A percentile compares a stretch with the other conserved stretches of the same genome.
phyloP scores from a whole-genome alignment of 2,888 invertebrate species.

The Sericinus montela region DNA sequence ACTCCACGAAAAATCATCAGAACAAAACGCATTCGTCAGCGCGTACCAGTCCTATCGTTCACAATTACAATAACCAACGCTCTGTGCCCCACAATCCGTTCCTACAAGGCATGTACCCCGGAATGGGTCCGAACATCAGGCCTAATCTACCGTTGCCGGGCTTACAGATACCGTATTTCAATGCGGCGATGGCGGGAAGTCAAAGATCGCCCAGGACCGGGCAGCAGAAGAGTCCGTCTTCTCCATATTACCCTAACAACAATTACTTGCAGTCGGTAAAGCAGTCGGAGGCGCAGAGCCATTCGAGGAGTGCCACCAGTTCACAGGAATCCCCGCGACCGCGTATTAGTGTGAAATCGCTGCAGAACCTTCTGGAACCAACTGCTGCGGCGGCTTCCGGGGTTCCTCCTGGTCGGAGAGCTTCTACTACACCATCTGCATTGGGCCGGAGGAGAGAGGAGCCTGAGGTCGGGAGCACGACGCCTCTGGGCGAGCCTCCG shows the following conservation, averaged over 20 bases:
- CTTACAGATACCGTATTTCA: constrained; percentile 65
- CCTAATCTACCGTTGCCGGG: constrained; percentile 58
- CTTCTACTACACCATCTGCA: constrained; percentile 61
- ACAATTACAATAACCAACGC: constrained; percentile 60
- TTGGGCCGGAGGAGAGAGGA: constrained; percentile 73
- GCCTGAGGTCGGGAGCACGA: constrained; percentile 83
- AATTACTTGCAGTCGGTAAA: constrained; percentile 64
- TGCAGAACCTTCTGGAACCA: constrained; percentile 81
- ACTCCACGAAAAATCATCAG: constrained; percentile 62
- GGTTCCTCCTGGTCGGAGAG: constrained; percentile 48
- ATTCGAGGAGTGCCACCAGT: constrained; percentile 45
- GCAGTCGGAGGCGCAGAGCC: constrained; percentile 43
- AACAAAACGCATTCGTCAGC: constrained; percentile 63
- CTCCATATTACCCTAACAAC: constrained; percentile 65
- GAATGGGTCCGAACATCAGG: constrained; percentile 54
- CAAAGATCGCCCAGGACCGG: constrained; percentile 53
- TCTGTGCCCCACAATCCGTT: constrained; percentile 51
- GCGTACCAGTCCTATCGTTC: constrained; percentile 71
- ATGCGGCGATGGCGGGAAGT: constrained; percentile 56
- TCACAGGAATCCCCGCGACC: constrained; percentile 75
- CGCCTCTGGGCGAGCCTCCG: constrained; percentile 75
- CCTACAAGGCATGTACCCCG: constrained; percentile 62
- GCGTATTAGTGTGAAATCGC: constrained; percentile 80
- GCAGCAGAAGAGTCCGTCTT: constrained; percentile 66
- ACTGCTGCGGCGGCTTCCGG: constrained; percentile 54